Evolutionary conservation across 1,140 invertebrate genomes (phyloP).

Genomic region (Temnothorax curvispinosus): DNA sequence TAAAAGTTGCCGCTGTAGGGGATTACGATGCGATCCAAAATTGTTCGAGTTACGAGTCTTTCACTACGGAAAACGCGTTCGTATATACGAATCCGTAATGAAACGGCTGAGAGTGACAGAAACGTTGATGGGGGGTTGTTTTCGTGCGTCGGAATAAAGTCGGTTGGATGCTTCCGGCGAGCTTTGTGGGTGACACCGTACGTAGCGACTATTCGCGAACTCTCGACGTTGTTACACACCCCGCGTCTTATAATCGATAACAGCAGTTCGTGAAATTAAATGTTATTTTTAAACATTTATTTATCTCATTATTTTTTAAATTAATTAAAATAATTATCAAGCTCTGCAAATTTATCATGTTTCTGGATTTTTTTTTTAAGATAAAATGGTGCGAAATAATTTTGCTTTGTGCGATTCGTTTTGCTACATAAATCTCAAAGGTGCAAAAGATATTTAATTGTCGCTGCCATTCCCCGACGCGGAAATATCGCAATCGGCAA

Average conservation of each 20-base stretch:
- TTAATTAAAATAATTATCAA: background rate
- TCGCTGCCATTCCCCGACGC: background rate
- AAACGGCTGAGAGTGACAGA: constrained; percentile 68
- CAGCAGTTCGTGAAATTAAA: constrained; percentile 18
- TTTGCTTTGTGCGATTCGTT: background rate
- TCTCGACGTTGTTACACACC: constrained; percentile 24
- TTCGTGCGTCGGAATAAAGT: constrained; percentile 60
- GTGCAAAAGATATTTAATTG: background rate
- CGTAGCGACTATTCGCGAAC: constrained; percentile 45
- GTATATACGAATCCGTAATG: constrained; percentile 50
- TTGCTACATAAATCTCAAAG: background rate
- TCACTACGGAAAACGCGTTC: constrained; percentile 49
- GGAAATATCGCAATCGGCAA: background rate
- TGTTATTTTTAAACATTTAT: background rate
- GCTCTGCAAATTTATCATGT: background rate
- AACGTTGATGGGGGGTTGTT: constrained; percentile 65
- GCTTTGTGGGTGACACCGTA: constrained; percentile 64
- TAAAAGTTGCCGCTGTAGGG: constrained; percentile 14
- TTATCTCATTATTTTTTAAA: background rate
- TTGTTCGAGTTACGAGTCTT: constrained; percentile 27
- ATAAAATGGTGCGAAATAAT: background rate
- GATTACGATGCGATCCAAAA: constrained; percentile 16
- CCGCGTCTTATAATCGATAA: constrained; percentile 43
- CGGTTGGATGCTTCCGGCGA: constrained; percentile 59
- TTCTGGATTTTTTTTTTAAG: background rate